These are phyloP conservation scores for Antitype chi DNA, from an alignment of 2,888 invertebrate genomes.

Conservation along the genomic window DNA sequence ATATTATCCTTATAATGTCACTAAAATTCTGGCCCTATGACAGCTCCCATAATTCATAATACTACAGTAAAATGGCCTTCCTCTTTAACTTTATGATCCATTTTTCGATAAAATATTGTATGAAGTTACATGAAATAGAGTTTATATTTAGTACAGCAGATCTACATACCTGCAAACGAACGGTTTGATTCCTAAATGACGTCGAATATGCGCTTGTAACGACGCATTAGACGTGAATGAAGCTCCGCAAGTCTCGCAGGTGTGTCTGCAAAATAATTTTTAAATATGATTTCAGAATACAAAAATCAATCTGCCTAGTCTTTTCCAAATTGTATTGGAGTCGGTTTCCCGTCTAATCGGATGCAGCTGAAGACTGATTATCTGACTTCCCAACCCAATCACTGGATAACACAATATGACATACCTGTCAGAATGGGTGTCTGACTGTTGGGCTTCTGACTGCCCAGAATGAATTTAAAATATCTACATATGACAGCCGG, in stretches of 20 bases:
- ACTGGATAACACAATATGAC: not conserved
- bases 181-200: conserved; percentile 89
- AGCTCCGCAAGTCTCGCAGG: conserved; percentile 88
- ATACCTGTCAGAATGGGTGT: not conserved
- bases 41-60: not conserved
- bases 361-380: not conserved
- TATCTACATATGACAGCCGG: too few species aligned
- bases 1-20: too few species aligned
- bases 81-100: not conserved
- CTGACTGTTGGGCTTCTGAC: too few species aligned
- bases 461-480: too few species aligned
- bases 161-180: conserved; percentile 87
- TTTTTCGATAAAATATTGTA: not conserved
- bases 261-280: conserved; percentile 77
- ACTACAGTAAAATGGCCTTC: too few species aligned
- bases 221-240: conserved; percentile 89
- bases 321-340: not conserved
- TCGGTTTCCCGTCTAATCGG: not conserved
- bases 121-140: not conserved
- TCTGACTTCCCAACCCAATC: not conserved
- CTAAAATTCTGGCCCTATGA: not conserved
- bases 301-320: not conserved
- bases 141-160: not conserved
- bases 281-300: not conserved
- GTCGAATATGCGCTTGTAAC: conserved; percentile 86